phyloP scores from a whole-genome alignment of 2,113 vertebrate genomes.

The Oncorhynchus nerka region DNA sequence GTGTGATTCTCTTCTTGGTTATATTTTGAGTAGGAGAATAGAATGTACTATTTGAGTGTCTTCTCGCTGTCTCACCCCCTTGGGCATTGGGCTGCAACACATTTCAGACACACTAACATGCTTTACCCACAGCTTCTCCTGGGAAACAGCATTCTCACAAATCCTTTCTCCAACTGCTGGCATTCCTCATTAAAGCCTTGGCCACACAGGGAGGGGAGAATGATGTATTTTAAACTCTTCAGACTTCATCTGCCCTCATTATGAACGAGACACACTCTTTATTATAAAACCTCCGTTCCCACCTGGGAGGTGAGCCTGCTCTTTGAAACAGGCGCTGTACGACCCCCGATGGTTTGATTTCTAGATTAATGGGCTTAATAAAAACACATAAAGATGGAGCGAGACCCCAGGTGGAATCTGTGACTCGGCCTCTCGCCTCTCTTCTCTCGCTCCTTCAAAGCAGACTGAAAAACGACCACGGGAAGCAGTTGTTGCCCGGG shows the following conservation, averaged over 20 bases:
- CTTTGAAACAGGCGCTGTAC: slow-evolving; percentile 6
- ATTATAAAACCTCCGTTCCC: slow-evolving; percentile 33
- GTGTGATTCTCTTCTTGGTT: not conserved
- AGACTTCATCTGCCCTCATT: slow-evolving; percentile 30
- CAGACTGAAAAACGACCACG: slow-evolving; percentile 46
- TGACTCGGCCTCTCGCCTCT: not conserved
- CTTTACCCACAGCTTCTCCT: not conserved
- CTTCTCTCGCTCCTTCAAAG: slow-evolving; percentile 15
- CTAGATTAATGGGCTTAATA: slow-evolving; percentile 31
- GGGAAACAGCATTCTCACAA: not conserved
- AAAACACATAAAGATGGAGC: slow-evolving; percentile 20
- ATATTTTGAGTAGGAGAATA: not conserved
- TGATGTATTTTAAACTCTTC: slow-evolving; percentile 26
- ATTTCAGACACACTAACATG: not conserved
- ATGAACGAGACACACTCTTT: slow-evolving; percentile 30
- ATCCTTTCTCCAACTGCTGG: not conserved
- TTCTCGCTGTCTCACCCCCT: not conserved
- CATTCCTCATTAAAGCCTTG: slow-evolving; percentile 13
- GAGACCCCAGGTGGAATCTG: not conserved
- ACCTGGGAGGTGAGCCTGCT: slow-evolving; percentile 43
- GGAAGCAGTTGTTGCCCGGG: slow-evolving; percentile 24
- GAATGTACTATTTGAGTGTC: not conserved
- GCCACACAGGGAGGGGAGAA: slow-evolving; percentile 12
- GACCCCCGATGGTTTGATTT: slow-evolving; percentile 41
- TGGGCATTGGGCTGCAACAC: not conserved